A percentile compares a stretch with the other conserved stretches of the same genome.
Evolutionary conservation across 2,888 invertebrate species (phyloP).

Genomic region (Brenthis daphne): DNA sequence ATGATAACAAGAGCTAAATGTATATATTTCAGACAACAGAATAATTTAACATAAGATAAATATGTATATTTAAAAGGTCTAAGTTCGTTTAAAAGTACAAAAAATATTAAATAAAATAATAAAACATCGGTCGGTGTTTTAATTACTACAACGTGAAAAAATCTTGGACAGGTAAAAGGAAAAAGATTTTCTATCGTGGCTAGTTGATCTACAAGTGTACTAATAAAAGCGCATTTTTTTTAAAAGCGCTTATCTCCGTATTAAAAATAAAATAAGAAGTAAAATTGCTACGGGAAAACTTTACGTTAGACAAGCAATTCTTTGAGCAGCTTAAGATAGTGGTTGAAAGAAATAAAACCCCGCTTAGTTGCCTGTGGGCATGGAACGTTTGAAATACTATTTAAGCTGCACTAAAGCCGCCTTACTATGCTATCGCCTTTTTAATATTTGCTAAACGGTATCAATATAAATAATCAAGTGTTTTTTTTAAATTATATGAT

Average conservation of each 20-base stretch:
- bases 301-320: conserved; percentile 18
- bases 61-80: too few relatives aligned
- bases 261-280: conserved; percentile 14
- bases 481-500: neutral
- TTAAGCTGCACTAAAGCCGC: conserved; percentile 22
- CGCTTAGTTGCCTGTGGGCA: conserved; percentile 19
- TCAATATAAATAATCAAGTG: neutral
- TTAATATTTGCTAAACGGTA: neutral
- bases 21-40: too few relatives aligned
- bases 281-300: conserved; percentile 8
- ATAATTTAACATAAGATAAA: too few relatives aligned
- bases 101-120: too few relatives aligned
- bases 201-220: too few relatives aligned
- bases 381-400: conserved; percentile 20
- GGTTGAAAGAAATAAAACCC: conserved; percentile 25
- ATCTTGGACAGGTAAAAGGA: too few relatives aligned
- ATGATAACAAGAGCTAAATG: too few relatives aligned
- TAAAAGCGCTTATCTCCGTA: conserved; percentile 1
- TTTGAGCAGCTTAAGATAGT: conserved; percentile 24
- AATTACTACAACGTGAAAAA: too few relatives aligned
- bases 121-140: too few relatives aligned
- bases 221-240: neutral
- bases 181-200: too few relatives aligned
- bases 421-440: conserved; percentile 7
- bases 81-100: too few relatives aligned